Evolutionary conservation across 2,888 invertebrate genomes (phyloP).

Genomic region (Macaria liturata): DNA sequence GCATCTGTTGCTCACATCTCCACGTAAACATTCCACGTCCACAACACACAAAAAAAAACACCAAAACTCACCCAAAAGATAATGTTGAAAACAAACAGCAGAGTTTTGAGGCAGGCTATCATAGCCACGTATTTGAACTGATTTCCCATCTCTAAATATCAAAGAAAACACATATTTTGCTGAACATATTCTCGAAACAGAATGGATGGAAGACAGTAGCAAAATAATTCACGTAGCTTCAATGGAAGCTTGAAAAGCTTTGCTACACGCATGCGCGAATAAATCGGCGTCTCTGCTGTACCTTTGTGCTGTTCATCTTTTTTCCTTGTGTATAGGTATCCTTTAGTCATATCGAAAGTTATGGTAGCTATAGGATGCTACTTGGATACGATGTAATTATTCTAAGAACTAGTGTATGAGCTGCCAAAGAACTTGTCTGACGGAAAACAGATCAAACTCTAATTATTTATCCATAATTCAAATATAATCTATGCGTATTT

Average conservation of each 20-base stretch:
- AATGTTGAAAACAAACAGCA: constrained; percentile 91
- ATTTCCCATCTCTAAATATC: constrained; percentile 83
- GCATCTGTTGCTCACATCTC: constrained; percentile 30
- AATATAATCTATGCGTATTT: too few relatives aligned
- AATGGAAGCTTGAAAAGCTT: constrained; percentile 27
- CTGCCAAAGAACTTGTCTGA: too few relatives aligned
- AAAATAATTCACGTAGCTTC: constrained; percentile 2
- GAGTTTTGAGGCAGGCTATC: constrained; percentile 90
- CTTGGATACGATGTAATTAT: too few relatives aligned
- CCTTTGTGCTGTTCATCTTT: too few relatives aligned
- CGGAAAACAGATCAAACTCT: too few relatives aligned
- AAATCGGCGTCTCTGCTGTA: constrained; percentile 49
- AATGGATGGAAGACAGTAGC: constrained; percentile 9
- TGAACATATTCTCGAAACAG: constrained; percentile 5
- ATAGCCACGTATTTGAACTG: constrained; percentile 88
- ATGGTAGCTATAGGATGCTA: too few relatives aligned
- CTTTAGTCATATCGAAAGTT: too few relatives aligned
- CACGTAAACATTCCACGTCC: constrained; percentile 1
- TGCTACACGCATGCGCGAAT: constrained; percentile 61
- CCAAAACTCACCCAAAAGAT: constrained; percentile 89
- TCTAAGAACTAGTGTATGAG: too few relatives aligned
- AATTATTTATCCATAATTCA: too few relatives aligned
- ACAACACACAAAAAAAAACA: constrained; percentile 4
- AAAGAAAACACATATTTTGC: constrained; percentile 20
- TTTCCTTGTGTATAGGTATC: too few relatives aligned